Conservation (phyloP, 2,797 vertebrate species). For the Anguilla obscura region DNA sequence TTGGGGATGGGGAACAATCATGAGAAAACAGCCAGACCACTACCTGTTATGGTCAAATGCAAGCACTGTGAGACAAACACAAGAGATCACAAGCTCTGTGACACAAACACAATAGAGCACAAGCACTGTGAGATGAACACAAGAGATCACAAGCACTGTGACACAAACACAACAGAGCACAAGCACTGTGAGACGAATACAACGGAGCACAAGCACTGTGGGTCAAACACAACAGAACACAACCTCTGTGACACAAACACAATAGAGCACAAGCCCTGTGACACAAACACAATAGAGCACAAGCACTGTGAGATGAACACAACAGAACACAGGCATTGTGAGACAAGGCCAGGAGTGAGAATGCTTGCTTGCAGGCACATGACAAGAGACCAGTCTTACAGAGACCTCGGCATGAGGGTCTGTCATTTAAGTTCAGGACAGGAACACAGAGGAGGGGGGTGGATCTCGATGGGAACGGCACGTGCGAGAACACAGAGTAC, state of each 20-base stretch:
- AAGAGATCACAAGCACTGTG: too few relatives aligned
- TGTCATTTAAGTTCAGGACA: slow-evolving; percentile 18
- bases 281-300: too few relatives aligned
- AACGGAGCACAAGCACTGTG: too few relatives aligned
- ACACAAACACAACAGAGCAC: too few relatives aligned
- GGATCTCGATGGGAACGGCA: background rate
- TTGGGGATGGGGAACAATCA: background rate
- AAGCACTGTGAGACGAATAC: too few relatives aligned
- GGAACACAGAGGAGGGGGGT: background rate
- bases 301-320: background rate
- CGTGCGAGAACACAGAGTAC: background rate
- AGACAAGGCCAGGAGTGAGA: background rate
- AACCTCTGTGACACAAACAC: too few relatives aligned
- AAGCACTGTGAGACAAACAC: background rate
- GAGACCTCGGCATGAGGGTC: background rate
- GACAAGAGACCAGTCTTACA: background rate
- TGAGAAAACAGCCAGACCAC: background rate
- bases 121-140: too few relatives aligned
- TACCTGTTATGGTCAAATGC: background rate
- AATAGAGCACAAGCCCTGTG: too few relatives aligned
- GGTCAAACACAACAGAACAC: too few relatives aligned
- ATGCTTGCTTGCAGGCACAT: background rate
- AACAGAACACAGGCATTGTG: background rate
- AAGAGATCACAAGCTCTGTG: too few relatives aligned
- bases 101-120: too few relatives aligned